These are phyloP conservation scores for Mola mola DNA, from an alignment of 2,113 vertebrate genomes.

Conservation along the genomic window DNA sequence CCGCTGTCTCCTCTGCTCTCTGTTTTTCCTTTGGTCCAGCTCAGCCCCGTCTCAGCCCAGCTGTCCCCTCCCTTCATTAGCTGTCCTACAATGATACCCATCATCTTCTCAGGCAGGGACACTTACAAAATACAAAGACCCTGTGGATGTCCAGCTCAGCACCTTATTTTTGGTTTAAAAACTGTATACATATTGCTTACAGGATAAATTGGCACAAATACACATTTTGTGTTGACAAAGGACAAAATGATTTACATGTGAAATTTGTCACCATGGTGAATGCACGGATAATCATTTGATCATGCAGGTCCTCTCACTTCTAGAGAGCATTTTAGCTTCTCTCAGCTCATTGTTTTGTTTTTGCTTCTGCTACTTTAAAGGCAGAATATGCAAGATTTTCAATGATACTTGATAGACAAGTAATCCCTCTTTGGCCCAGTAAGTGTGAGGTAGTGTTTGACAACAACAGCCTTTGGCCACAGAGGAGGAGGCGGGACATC, in stretches of 20 bases:
- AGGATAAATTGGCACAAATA: neutral
- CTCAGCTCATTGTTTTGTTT: no score
- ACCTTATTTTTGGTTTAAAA: neutral
- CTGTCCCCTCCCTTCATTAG: conserved; percentile 72
- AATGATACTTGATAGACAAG: no score
- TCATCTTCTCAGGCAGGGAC: conserved; percentile 35
- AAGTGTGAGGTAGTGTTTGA: no score
- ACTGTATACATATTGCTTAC: neutral
- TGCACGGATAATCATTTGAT: no score
- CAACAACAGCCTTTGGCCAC: no score
- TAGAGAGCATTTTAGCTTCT: no score
- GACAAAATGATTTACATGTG: neutral
- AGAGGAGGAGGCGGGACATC: no score
- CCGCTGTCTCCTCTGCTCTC: conserved; percentile 39
- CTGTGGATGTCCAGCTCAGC: neutral
- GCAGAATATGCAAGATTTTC: no score
- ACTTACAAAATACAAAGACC: conserved; percentile 39
- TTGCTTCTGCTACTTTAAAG: no score
- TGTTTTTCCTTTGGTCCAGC: conserved; percentile 31
- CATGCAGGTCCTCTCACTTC: no score
- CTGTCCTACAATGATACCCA: conserved; percentile 18
- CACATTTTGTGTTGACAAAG: neutral
- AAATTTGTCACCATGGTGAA: no score
- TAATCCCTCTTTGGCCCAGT: no score
- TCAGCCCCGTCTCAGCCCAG: conserved; percentile 52